Base-by-base conservation (phyloP, 2,797 vertebrate species). In the Pterois miles region DNA sequence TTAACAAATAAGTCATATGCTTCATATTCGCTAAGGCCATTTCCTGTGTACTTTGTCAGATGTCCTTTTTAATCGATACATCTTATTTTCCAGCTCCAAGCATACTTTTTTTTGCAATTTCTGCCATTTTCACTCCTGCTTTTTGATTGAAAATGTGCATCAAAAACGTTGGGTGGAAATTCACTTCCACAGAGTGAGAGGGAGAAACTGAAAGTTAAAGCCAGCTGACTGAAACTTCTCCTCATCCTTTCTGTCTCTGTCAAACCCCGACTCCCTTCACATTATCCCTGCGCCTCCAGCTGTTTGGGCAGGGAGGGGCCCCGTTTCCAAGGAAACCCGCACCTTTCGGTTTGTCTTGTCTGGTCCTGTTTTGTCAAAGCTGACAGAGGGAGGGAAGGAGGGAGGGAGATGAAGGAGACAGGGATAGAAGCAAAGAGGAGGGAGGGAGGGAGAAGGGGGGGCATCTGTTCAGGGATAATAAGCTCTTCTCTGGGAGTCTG, bases 231-330 rank as follows among this genome's bases (percentile, higher is more conserved):
- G 65, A 89, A 80, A 87, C 67, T 5, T 80, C 27, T 54, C 40
- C 40, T 84, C 80, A 62, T 86, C 80, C 50, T 60, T 29, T 56
- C 23, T 1, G 34, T 29, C 38, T 67, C 57, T 31, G 53, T 53
- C 59, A 63, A 64, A 75, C 33, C 54, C 25, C n/a, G 5, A 71
- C 70, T 74, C 57, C 65, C 65, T 53, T 31, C 72, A 71, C 25
- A 25, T 70, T 64, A 78, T 60, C 74, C 38, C 72, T 23, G 71
- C 3, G 80, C 90, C 89, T 90, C 86, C 91, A 91, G 91, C 90
- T 92, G 92, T 95, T 93, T 93, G 80, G 77, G 75, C 76, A 53
- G 84, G 93, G 90, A 90, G 78, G 84, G 83, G 84, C 78, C 69
- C 40, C 62, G 78, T 92, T 87, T 65, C 86, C 83, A 56, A 25